Evolutionary conservation across 2,113 vertebrate genomes (phyloP).

Genomic region (Phrynocephalus versicolor): DNA sequence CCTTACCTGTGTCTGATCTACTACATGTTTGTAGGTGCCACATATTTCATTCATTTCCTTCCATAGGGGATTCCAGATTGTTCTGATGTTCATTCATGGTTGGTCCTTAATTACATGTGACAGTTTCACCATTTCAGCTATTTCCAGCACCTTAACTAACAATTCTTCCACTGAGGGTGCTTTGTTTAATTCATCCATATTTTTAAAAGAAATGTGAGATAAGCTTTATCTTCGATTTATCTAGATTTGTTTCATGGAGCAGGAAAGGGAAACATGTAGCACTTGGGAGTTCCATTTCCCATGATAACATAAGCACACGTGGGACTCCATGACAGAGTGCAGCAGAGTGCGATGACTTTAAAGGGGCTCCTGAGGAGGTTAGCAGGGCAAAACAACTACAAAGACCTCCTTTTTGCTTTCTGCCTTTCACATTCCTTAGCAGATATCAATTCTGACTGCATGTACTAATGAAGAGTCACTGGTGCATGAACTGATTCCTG

Average conservation of each 20-base stretch:
- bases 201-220: not conserved
- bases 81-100: too few relatives aligned
- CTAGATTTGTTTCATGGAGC: not conserved
- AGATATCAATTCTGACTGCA: constrained; percentile 16
- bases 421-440: not conserved
- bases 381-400: not conserved
- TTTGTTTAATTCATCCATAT: not conserved
- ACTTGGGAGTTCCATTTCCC: not conserved
- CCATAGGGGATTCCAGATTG: too few relatives aligned
- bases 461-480: constrained; percentile 39
- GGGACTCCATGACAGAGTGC: not conserved
- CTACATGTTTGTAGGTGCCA: too few relatives aligned
- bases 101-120: too few relatives aligned
- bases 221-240: not conserved
- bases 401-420: not conserved
- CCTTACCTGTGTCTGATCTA: too few relatives aligned
- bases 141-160: too few relatives aligned
- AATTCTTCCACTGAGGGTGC: too few relatives aligned
- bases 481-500: constrained; percentile 4
- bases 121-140: too few relatives aligned
- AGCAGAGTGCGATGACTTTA: not conserved
- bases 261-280: rapidly evolving
- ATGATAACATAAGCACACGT: not conserved
- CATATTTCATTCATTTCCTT: too few relatives aligned
- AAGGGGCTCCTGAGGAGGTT: not conserved